phyloP scores from a whole-genome alignment of 1,140 invertebrate species.

The Neelides sp. region DNA sequence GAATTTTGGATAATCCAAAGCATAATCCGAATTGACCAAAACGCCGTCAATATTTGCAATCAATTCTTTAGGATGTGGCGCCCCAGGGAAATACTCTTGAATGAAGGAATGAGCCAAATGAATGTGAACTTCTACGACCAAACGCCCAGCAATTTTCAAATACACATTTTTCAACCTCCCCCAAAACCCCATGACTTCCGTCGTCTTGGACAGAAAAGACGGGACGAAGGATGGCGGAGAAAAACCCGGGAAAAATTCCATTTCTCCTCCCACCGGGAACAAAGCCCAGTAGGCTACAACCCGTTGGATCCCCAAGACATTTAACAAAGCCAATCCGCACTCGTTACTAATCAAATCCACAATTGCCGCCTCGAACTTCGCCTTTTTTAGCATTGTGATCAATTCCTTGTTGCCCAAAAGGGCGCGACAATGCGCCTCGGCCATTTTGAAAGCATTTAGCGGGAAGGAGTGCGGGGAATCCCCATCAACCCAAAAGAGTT shows the following conservation, averaged over 20 bases:
- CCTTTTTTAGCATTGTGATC: neutral
- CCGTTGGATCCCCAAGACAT: constrained; percentile 32
- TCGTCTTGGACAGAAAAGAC: constrained; percentile 23
- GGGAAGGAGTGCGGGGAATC: constrained; percentile 13
- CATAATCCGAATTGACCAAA: constrained; percentile 32
- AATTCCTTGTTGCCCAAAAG: constrained; percentile 8
- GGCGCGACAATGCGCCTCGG: constrained; percentile 14
- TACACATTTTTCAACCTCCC: constrained; percentile 25
- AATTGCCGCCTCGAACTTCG: constrained; percentile 33
- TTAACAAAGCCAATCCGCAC: constrained; percentile 32
- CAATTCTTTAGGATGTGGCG: constrained; percentile 28
- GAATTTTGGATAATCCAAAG: constrained; percentile 31
- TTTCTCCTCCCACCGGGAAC: constrained; percentile 17
- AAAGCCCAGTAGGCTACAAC: constrained; percentile 23
- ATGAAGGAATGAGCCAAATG: constrained; percentile 25
- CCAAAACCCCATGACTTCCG: constrained; percentile 26
- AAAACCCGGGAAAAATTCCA: constrained; percentile 10
- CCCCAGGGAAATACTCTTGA: constrained; percentile 22
- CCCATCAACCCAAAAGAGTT: constrained; percentile 15
- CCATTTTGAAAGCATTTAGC: constrained; percentile 17
- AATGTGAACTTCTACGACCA: constrained; percentile 31
- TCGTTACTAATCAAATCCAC: constrained; percentile 33
- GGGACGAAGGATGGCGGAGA: constrained; percentile 15
- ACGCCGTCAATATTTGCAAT: constrained; percentile 31
- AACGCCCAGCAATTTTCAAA: constrained; percentile 14